Evolutionary conservation across 2,888 invertebrate genomes (phyloP).

Genomic region (Caenorhabditis sp.): DNA sequence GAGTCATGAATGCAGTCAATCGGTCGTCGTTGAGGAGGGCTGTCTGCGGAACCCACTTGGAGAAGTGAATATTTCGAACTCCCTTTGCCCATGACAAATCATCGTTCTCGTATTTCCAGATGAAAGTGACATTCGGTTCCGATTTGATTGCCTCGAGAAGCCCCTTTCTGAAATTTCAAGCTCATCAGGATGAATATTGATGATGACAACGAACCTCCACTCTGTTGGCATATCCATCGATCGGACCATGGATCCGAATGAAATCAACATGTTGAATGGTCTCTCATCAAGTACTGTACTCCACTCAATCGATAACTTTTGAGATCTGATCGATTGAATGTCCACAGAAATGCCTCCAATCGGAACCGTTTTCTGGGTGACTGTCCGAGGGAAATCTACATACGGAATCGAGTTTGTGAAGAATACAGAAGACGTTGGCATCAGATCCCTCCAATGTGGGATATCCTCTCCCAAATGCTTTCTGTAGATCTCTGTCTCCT

Average conservation of each 20-base stretch:
- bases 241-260: slow-evolving; percentile 50
- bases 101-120: slow-evolving; percentile 65
- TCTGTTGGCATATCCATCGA: slow-evolving; percentile 43
- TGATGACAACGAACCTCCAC: slow-evolving; percentile 27
- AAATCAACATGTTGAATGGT: slow-evolving; percentile 46
- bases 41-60: slow-evolving; percentile 63
- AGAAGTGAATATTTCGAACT: slow-evolving; percentile 48
- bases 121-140: slow-evolving; percentile 60
- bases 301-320: slow-evolving; percentile 37
- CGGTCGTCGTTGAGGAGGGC: slow-evolving; percentile 56
- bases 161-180: slow-evolving; percentile 21
- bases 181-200: too few species aligned
- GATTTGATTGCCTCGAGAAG: slow-evolving; percentile 44
- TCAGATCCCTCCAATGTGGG: slow-evolving; percentile 49
- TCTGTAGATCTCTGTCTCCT: slow-evolving; percentile 31
- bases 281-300: slow-evolving; percentile 30
- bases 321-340: slow-evolving; percentile 33
- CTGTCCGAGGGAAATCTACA: slow-evolving; percentile 64
- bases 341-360: slow-evolving; percentile 65
- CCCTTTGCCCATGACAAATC: slow-evolving; percentile 34
- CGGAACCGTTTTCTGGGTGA: slow-evolving; percentile 54
- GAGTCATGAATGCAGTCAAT: slow-evolving; percentile 59
- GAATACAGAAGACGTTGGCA: slow-evolving; percentile 41
- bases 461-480: slow-evolving; percentile 14
- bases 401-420: slow-evolving; percentile 63